phyloP scores from a whole-genome alignment of 35 echinoderm and acorn worm genomes.

The Ophioderma brevispina region DNA sequence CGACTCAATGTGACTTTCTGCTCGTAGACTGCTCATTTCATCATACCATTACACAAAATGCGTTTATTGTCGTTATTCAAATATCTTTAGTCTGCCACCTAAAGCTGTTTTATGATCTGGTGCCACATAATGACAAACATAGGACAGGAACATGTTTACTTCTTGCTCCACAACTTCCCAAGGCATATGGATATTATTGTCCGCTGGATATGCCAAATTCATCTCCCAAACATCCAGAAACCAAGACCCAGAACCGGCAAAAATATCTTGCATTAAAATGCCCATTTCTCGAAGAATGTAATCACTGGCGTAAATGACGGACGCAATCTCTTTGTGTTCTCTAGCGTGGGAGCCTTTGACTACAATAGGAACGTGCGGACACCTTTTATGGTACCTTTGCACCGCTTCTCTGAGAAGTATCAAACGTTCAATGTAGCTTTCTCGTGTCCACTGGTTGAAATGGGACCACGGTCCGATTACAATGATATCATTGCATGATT shows the following conservation, averaged over 20 bases:
- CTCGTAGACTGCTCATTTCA: no score
- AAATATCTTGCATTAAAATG: constrained; percentile 29
- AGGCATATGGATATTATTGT: constrained; percentile 75
- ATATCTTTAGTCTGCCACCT: no score
- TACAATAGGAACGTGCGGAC: constrained; percentile 51
- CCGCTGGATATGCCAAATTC: constrained; percentile 59
- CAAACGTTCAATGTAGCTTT: constrained; percentile 46
- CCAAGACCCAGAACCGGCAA: constrained; percentile 43
- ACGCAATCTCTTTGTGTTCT: constrained; percentile 16
- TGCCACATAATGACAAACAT: no score
- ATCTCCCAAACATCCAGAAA: constrained; percentile 77
- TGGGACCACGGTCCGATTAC: constrained; percentile 70
- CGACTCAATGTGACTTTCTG: no score
- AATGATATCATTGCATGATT: constrained; percentile 37
- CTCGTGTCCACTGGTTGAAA: constrained; percentile 56
- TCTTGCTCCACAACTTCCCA: constrained; percentile 57
- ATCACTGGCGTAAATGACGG: constrained; percentile 50
- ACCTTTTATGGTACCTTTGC: constrained; percentile 18
- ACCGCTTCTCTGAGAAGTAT: constrained; percentile 40
- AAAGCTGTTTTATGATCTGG: no score
- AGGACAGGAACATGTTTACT: constrained; percentile 55
- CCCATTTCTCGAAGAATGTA: constrained; percentile 53
- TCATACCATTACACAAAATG: no score
- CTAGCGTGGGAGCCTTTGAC: constrained; percentile 55
- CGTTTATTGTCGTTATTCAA: no score